Evolutionary conservation across 1,140 invertebrate species (phyloP).

Genomic region (Rhopalosiphum maidis): DNA sequence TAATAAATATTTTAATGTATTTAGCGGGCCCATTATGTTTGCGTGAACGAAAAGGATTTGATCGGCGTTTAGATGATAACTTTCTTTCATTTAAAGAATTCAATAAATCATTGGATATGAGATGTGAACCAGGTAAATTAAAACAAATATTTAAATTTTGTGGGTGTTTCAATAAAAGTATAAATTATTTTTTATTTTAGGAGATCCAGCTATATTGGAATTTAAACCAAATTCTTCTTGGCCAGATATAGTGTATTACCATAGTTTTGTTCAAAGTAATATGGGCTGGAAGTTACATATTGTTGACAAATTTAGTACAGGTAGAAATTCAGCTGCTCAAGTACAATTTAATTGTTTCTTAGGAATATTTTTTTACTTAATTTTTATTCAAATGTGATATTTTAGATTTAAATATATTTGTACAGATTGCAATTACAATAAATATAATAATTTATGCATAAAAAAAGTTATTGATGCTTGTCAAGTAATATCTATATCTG

Average conservation of each 20-base stretch:
- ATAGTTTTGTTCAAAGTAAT: slow-evolving; percentile 88
- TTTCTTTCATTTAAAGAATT: slow-evolving; percentile 82
- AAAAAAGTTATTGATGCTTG: not conserved
- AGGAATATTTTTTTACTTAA: slow-evolving; percentile 24
- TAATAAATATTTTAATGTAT: slow-evolving; percentile 59
- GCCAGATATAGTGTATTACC: slow-evolving; percentile 93
- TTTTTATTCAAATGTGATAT: slow-evolving; percentile 35
- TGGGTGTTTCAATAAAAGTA: not conserved
- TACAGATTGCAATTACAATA: not conserved
- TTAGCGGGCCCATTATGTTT: slow-evolving; percentile 80
- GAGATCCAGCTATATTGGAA: slow-evolving; percentile 75
- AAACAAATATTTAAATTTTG: not conserved
- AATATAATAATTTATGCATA: slow-evolving; percentile 25
- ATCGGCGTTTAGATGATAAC: slow-evolving; percentile 80
- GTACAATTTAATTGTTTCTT: slow-evolving; percentile 39
- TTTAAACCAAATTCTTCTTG: slow-evolving; percentile 88
- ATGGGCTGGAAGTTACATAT: slow-evolving; percentile 92
- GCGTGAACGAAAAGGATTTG: slow-evolving; percentile 71
- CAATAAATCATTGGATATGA: slow-evolving; percentile 74
- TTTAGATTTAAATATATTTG: slow-evolving; percentile 10
- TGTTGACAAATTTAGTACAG: slow-evolving; percentile 71
- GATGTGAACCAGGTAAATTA: slow-evolving; percentile 71
- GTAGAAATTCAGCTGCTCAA: slow-evolving; percentile 45
- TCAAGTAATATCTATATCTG: not conserved
- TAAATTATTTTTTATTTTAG: slow-evolving; percentile 61